Evolutionary conservation across 2,888 invertebrate species (phyloP), one percentile per base, ranked within the genome.

Genomic region (Daptonema setosum): DNA sequence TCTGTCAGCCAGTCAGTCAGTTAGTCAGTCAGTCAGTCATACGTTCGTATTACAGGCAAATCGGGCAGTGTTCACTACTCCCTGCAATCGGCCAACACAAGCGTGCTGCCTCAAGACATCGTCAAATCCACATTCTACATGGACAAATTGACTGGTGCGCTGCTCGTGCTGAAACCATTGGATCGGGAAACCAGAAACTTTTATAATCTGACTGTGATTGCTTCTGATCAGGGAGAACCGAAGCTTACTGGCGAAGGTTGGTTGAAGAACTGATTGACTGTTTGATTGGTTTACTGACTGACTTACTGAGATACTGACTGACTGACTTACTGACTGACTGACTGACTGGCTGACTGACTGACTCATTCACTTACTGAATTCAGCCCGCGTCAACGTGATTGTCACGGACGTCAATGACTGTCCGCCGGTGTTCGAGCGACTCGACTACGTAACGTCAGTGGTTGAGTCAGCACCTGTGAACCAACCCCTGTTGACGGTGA

Each of bases 181-280:
- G 90, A 91, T 74, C 79, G 90, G 59, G 91, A 91, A 78, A 79
- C 81, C 48, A 80, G 80, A 61, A 82, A 85, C 5, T 78, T 80
- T 67, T 85, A 83, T 71, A 80, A 81, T 69, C 76, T 88, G 28
- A 81, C 83, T 1, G 78, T 91, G 26, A 65, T 68, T 67, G 90
- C 88, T n/a, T 26, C 50, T 5, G 50, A 50, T 26, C 3, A 28
- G n/a, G 14, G 22, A 5, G 5, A 8, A 22, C 17, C 8, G 14
- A 47, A 47, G 17, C 24, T 22, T 8, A 5, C 22, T 22, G 24
- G 47, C 22, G 17, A 17, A n/a, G 24, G n/a, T 47, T 5, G 47
- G 17, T 47, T 47, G 47, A 20, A 22, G 8, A 47, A 8, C 5
- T 47, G 8, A n/a, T 22, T n/a, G 17, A n/a, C 11, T 20, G 22